These are phyloP conservation scores for Chelonus formosanus DNA, from an alignment of 2,888 invertebrate species.

Conservation along the genomic window DNA sequence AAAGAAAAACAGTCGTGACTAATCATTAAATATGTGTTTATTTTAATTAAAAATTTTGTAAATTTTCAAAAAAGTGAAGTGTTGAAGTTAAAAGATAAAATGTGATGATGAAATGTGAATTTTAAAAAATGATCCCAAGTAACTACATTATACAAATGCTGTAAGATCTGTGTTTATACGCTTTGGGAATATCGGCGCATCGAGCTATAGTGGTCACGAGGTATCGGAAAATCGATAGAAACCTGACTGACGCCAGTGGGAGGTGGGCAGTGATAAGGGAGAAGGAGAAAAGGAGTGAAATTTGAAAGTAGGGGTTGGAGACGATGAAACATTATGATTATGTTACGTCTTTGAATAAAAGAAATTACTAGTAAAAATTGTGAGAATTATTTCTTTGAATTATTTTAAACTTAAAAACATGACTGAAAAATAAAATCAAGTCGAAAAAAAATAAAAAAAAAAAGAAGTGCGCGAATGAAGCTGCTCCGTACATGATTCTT, in stretches of 20 bases:
- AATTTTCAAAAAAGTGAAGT: not conserved
- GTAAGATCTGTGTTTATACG: constrained; percentile 53
- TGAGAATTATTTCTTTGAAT: not conserved
- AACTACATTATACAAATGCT: constrained; percentile 38
- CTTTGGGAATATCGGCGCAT: constrained; percentile 51
- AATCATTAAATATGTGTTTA: not conserved
- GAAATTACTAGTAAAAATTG: not conserved
- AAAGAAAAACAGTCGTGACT: not conserved
- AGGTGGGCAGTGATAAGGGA: constrained; percentile 29
- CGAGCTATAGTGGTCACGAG: constrained; percentile 61
- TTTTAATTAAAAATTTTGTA: not conserved
- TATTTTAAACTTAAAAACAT: too few relatives aligned
- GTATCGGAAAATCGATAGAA: constrained; percentile 64
- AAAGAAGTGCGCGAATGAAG: constrained; percentile 19
- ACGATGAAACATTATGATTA: constrained; percentile 6
- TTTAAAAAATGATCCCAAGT: too few relatives aligned
- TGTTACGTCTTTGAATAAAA: not conserved
- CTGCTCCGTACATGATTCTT: constrained; percentile 8
- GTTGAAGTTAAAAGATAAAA: too few relatives aligned
- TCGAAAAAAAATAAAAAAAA: too few relatives aligned
- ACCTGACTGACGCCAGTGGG: constrained; percentile 55
- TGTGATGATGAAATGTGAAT: too few relatives aligned
- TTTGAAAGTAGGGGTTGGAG: constrained; percentile 19
- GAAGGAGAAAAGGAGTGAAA: constrained; percentile 25
- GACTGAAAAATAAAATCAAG: too few relatives aligned